These are phyloP conservation scores for Adineta ricciae DNA, from an alignment of 2,888 invertebrate species.

Conservation along the genomic window DNA sequence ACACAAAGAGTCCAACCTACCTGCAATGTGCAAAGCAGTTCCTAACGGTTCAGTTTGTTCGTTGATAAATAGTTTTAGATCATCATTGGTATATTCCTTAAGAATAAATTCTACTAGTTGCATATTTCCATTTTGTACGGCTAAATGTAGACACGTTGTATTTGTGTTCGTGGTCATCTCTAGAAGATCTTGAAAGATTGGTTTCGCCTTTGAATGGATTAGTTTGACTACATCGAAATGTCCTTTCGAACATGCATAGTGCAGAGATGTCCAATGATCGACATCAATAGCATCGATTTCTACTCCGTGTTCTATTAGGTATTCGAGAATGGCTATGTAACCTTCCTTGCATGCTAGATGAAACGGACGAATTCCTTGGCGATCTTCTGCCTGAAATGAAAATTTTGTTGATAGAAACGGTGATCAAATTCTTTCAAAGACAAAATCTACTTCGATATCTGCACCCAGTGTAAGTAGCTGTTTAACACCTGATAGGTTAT, in stretches of 20 bases:
- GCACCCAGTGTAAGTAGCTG: not conserved
- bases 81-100: not conserved
- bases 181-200: not conserved
- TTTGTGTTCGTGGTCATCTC: not conserved
- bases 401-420: no score
- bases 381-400: not conserved
- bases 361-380: slow-evolving; percentile 1
- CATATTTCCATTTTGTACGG: not conserved
- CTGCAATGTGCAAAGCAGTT: not conserved
- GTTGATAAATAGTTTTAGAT: not conserved
- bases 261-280: not conserved
- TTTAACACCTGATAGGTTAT: not conserved
- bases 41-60: not conserved
- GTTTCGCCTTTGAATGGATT: not conserved
- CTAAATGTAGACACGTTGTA: slow-evolving; percentile 8
- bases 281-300: not conserved
- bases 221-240: not conserved
- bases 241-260: not conserved
- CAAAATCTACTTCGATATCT: not conserved
- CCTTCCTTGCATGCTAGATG: slow-evolving; percentile 14
- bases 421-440: no score
- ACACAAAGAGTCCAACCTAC: not conserved
- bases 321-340: not conserved
- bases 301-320: not conserved
- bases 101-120: not conserved